Conservation (phyloP, 2,888 invertebrate genomes). For the Eremobia ochroleuca region DNA sequence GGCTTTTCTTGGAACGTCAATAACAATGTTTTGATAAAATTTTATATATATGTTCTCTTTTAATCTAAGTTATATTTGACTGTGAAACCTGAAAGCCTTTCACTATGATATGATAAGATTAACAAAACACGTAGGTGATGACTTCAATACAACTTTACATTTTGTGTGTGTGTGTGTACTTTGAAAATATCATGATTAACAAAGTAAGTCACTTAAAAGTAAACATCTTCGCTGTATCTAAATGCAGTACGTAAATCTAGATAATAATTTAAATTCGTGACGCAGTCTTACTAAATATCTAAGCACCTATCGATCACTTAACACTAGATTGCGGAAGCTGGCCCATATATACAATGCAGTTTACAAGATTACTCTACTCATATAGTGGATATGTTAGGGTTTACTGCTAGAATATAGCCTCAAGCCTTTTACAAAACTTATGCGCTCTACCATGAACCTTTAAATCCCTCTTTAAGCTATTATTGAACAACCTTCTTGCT, state of each 20-base stretch:
- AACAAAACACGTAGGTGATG: too few relatives aligned
- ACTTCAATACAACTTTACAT: background rate
- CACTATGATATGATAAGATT: background rate
- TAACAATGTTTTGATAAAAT: background rate
- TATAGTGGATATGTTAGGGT: slow-evolving; percentile 43
- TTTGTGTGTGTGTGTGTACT: background rate
- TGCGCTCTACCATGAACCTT: background rate
- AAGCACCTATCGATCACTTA: slow-evolving; percentile 85
- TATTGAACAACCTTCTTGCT: background rate
- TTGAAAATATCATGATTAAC: background rate
- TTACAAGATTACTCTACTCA: slow-evolving; percentile 37
- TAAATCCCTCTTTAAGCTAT: background rate
- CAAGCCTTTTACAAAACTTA: slow-evolving; percentile 5
- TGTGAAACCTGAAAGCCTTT: background rate
- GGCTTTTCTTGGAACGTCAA: background rate
- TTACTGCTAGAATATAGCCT: slow-evolving; percentile 27
- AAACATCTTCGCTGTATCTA: slow-evolving; percentile 39
- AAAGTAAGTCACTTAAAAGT: slow-evolving; percentile 30
- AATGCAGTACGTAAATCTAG: slow-evolving; percentile 66
- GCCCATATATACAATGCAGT: slow-evolving; percentile 69
- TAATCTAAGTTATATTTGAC: background rate
- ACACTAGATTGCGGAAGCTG: slow-evolving; percentile 65
- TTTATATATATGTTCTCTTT: background rate
- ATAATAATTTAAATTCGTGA: slow-evolving; percentile 88
- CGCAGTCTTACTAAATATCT: slow-evolving; percentile 87